phyloP scores from a whole-genome alignment of 2,797 vertebrate genomes.

The Myripristis murdjan region DNA sequence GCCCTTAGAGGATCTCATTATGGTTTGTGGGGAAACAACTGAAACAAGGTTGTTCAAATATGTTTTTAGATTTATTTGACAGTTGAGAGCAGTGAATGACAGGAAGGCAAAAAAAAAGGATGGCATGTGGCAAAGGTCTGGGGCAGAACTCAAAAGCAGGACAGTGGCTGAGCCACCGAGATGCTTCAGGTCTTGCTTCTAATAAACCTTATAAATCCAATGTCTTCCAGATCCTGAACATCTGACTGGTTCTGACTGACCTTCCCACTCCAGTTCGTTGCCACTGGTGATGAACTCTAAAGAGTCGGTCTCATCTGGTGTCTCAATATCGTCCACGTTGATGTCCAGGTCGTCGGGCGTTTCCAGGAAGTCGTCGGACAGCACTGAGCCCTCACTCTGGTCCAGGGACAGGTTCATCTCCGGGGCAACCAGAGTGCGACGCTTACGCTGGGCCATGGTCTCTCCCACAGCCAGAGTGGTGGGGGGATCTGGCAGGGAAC shows the following conservation, averaged over 20 bases:
- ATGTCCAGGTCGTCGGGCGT: conserved; percentile 96
- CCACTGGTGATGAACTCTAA: conserved; percentile 94
- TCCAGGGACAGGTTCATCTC: conserved; percentile 98
- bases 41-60: no score
- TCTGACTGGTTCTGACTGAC: conserved; percentile 77
- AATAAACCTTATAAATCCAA: neutral
- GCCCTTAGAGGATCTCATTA: no score
- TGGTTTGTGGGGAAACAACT: no score
- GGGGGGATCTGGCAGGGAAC: conserved; percentile 84
- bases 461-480: conserved; percentile 84
- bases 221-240: neutral
- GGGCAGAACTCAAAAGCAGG: neutral
- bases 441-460: conserved; percentile 90
- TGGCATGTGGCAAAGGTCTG: neutral
- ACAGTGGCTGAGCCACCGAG: neutral
- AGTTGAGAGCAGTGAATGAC: neutral
- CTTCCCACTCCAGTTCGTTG: conserved; percentile 98
- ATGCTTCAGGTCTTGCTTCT: no score
- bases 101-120: neutral
- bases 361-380: conserved; percentile 94
- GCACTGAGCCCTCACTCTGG: conserved; percentile 94
- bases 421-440: conserved; percentile 93
- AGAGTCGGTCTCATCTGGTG: conserved; percentile 95
- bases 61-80: neutral
- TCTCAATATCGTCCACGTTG: conserved; percentile 96